Evolutionary conservation across 35 echinoderm and acorn worm species (phyloP).

Genomic region (Anneissia japonica): DNA sequence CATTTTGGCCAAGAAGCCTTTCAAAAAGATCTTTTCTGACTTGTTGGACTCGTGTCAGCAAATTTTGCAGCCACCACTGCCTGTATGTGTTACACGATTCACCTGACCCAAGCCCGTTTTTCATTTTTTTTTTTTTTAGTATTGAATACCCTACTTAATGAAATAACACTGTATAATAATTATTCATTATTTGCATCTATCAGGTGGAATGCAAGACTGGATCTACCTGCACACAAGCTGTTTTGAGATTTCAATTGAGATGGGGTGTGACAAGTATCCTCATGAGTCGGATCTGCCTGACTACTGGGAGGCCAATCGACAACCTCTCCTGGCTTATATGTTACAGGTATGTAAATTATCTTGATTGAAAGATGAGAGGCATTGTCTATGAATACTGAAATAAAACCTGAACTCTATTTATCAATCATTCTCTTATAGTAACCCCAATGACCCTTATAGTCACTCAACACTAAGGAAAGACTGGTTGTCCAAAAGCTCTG

Average conservation of each 20-base stretch:
- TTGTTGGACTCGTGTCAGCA: no score
- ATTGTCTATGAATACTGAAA: not conserved
- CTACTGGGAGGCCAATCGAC: conserved; percentile 82
- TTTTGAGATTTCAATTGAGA: conserved; percentile 87
- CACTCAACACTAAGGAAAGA: not conserved
- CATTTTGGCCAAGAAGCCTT: no score
- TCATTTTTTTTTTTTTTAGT: no score
- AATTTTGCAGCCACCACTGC: no score
- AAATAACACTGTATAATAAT: no score
- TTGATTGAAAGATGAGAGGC: not conserved
- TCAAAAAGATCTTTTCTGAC: no score
- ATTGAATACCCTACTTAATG: no score
- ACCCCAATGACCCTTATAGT: not conserved
- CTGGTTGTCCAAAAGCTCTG: no score
- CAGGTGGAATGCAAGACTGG: conserved; percentile 98
- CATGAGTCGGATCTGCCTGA: conserved; percentile 16
- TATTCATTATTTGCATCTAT: no score
- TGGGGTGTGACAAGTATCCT: conserved; percentile 89
- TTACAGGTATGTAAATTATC: conserved; percentile 40
- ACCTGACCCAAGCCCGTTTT: no score
- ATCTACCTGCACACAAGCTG: conserved; percentile 81
- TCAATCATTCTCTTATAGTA: not conserved
- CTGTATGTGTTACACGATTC: no score
- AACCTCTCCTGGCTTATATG: conserved; percentile 59
- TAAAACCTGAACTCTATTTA: not conserved